Evolutionary conservation across 2,888 invertebrate genomes (phyloP).

Genomic region (Oscheius sp.): DNA sequence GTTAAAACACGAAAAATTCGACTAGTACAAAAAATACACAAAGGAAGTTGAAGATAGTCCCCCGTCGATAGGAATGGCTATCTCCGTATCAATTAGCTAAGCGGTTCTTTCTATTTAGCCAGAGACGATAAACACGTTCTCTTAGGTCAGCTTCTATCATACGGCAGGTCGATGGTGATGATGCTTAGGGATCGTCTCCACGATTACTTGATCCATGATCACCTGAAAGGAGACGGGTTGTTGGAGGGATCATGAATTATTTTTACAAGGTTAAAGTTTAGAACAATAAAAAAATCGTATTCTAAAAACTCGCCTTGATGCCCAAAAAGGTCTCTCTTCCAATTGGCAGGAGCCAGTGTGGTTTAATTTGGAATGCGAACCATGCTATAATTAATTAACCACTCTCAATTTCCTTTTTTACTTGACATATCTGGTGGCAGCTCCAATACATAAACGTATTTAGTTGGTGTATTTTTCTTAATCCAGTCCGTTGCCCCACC

Average conservation of each 20-base stretch:
- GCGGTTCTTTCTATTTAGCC: no score
- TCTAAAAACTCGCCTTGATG: conserved; percentile 38
- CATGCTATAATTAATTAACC: conserved; percentile 20
- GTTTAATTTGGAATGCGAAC: conserved; percentile 70
- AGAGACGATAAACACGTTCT: no score
- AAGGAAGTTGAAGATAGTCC: no score
- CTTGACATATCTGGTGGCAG: conserved; percentile 66
- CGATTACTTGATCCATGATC: conserved; percentile 56
- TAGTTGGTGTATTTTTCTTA: conserved; percentile 65
- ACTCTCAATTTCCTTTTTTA: conserved; percentile 37
- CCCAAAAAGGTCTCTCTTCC: conserved; percentile 60
- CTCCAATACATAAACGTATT: conserved; percentile 70
- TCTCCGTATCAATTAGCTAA: no score
- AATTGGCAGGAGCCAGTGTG: conserved; percentile 65
- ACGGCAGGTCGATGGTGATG: no score
- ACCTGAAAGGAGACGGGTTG: no score
- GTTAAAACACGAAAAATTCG: no score
- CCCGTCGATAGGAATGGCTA: no score
- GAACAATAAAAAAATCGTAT: neutral
- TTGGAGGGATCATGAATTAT: no score
- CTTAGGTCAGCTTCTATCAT: no score
- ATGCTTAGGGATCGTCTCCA: conserved; percentile 37
- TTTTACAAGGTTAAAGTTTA: no score
- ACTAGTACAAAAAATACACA: no score
- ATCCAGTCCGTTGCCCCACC: conserved; percentile 70